Evolutionary conservation across 2,888 invertebrate species (phyloP).

Genomic region (Argyresthia albistria): DNA sequence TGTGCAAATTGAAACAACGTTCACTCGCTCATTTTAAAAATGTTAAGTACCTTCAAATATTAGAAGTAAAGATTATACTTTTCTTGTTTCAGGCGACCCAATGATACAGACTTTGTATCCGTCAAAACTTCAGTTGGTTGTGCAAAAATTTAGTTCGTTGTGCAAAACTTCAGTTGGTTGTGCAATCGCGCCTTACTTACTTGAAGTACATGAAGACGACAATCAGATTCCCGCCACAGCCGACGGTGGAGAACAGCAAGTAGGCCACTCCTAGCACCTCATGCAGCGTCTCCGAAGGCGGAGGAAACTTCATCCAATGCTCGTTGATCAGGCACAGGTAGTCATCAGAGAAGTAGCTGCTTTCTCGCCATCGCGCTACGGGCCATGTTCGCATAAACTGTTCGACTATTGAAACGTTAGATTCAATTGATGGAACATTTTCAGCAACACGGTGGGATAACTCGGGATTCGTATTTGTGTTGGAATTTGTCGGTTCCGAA

Average conservation of each 20-base stretch:
- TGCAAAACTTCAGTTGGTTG: too few species aligned
- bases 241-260: constrained; percentile 74
- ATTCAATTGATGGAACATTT: neutral
- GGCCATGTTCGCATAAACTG: constrained; percentile 54
- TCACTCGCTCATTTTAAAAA: too few species aligned
- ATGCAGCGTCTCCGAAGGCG: constrained; percentile 72
- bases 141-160: too few species aligned
- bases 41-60: too few species aligned
- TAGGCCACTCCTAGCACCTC: constrained; percentile 75
- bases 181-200: constrained; percentile 52
- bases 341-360: constrained; percentile 71
- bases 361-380: constrained; percentile 57
- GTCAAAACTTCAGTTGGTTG: too few species aligned
- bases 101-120: too few species aligned
- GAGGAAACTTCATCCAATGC: constrained; percentile 81
- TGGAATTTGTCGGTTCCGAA: too few species aligned
- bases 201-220: constrained; percentile 81
- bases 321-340: constrained; percentile 75
- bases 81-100: too few species aligned
- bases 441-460: neutral
- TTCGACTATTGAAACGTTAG: constrained; percentile 13
- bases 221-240: constrained; percentile 79
- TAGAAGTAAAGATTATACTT: too few species aligned
- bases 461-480: neutral
- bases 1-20: too few species aligned